Conservation (phyloP, 2,797 vertebrate genomes). For the Argya squamiceps region DNA sequence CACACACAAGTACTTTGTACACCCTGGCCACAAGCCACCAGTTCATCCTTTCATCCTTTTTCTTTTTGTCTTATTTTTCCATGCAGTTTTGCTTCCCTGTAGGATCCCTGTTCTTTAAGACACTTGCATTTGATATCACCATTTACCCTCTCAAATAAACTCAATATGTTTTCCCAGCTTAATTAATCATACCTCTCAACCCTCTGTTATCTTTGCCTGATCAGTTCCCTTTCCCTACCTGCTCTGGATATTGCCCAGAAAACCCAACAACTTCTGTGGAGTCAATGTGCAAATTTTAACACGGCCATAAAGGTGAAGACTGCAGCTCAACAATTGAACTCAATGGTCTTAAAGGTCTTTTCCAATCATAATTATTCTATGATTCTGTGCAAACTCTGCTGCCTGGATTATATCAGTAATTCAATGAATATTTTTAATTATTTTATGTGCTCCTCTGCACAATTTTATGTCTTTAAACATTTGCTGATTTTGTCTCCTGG, state of each 20-base stretch:
- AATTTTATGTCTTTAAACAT: not conserved
- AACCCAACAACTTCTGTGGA: fast-evolving
- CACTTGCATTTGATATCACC: not conserved
- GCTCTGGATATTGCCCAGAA: not conserved
- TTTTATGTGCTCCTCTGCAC: not conserved
- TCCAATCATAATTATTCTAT: not conserved
- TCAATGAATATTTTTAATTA: not conserved
- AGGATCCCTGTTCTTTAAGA: not conserved
- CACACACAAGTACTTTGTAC: not conserved
- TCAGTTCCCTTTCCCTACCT: not conserved
- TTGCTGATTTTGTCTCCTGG: not conserved
- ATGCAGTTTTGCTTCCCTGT: not conserved
- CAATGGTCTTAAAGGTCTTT: not conserved
- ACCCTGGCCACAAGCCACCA: not conserved
- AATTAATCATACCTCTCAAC: not conserved
- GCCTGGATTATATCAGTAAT: not conserved
- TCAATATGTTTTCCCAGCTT: not conserved
- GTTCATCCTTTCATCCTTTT: not conserved
- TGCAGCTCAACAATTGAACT: not conserved
- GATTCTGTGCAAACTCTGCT: not conserved
- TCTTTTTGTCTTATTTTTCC: not conserved
- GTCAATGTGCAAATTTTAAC: not conserved
- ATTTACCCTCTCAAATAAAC: not conserved
- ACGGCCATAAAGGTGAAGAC: not conserved
- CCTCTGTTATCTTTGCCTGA: not conserved